These are phyloP conservation scores for Ceyx erithaca DNA, from an alignment of 2,797 vertebrate species.

Conservation along the genomic window DNA sequence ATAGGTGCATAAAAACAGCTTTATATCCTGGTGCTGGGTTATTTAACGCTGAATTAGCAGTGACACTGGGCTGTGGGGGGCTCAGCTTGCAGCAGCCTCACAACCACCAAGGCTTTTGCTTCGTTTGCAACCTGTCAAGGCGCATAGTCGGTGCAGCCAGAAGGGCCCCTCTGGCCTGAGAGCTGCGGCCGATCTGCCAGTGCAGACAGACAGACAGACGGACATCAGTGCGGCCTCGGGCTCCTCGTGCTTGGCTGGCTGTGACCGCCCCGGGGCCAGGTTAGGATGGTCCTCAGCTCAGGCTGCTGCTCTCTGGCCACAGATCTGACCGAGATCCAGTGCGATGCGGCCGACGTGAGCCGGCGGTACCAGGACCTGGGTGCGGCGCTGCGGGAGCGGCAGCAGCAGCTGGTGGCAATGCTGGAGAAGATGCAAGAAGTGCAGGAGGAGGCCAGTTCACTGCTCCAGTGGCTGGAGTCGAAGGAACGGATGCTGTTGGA, in stretches of 20 bases:
- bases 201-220: background rate
- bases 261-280: background rate
- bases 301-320: background rate
- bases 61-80: background rate
- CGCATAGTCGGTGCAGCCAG: accelerated
- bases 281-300: background rate
- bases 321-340: conserved; percentile 97
- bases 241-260: background rate
- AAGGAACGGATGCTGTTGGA: conserved; percentile 85
- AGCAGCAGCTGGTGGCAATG: conserved; percentile 80
- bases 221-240: background rate
- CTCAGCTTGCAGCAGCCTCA: background rate
- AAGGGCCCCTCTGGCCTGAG: background rate
- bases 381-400: conserved; percentile 78
- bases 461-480: conserved; percentile 88
- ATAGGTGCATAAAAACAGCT: background rate
- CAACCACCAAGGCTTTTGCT: background rate
- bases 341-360: conserved; percentile 89
- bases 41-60: background rate
- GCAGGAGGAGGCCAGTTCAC: conserved; percentile 79
- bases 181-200: background rate
- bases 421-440: conserved; percentile 85
- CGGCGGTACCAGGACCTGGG: conserved; percentile 87
- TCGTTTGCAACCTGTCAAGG: background rate
- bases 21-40: background rate